phyloP scores from a whole-genome alignment of 2,888 invertebrate genomes.

The Glyphotaelius pellucidus region DNA sequence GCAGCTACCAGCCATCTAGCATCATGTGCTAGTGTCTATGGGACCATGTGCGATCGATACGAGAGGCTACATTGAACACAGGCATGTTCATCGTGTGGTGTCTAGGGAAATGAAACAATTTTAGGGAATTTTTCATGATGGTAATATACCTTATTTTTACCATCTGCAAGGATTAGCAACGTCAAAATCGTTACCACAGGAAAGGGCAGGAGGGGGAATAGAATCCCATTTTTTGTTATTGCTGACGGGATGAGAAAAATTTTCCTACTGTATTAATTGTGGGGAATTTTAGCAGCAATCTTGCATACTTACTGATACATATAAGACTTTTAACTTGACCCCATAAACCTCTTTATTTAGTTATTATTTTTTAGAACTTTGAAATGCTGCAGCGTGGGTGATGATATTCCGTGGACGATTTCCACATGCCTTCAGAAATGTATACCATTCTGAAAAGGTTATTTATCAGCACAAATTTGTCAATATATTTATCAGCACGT shows the following conservation, averaged over 20 bases:
- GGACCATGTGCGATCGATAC: neutral
- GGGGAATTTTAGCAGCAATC: neutral
- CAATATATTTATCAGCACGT: no score
- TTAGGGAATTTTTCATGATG: neutral
- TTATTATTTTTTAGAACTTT: neutral
- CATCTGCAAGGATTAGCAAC: neutral
- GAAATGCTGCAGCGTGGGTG: neutral
- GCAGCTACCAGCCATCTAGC: neutral
- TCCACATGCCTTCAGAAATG: no score
- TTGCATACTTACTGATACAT: no score
- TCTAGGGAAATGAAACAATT: neutral
- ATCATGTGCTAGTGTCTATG: neutral
- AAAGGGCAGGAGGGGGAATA: neutral
- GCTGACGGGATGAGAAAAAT: neutral
- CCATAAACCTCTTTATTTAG: no score
- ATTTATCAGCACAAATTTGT: no score
- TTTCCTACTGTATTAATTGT: neutral
- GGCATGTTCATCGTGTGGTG: neutral
- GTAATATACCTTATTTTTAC: neutral
- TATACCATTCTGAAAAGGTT: no score
- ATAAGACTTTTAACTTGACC: no score
- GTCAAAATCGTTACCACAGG: neutral
- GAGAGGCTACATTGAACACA: neutral
- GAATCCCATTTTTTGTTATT: neutral
- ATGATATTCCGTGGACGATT: no score